phyloP scores from a whole-genome alignment of 2,888 invertebrate species.

The Oxytorus armatus region DNA sequence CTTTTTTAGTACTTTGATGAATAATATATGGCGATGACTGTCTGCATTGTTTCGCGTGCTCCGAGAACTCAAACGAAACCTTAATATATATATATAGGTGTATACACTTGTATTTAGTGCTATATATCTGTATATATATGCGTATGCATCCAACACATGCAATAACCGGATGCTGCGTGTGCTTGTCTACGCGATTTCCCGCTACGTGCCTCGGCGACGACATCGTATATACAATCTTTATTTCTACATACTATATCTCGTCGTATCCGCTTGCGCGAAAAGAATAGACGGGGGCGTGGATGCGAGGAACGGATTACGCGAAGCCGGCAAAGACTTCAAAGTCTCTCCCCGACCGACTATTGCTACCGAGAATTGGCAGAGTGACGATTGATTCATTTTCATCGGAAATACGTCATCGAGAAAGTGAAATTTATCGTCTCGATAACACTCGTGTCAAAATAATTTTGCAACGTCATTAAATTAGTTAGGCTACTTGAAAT shows the following conservation, averaged over 20 bases:
- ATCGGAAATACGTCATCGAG: constrained; percentile 35
- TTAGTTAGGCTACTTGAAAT: no score
- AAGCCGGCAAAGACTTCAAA: constrained; percentile 60
- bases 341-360: constrained; percentile 49
- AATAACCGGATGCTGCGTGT: constrained; percentile 81
- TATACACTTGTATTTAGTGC: constrained; percentile 29
- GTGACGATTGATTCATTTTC: constrained; percentile 38
- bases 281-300: constrained; percentile 47
- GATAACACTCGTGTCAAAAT: neutral
- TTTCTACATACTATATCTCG: constrained; percentile 47
- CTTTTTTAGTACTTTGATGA: constrained; percentile 74
- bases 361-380: constrained; percentile 42
- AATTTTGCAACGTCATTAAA: no score
- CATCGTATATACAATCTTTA: constrained; percentile 45
- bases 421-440: constrained; percentile 23
- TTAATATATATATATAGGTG: constrained; percentile 38
- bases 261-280: constrained; percentile 60
- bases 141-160: constrained; percentile 41
- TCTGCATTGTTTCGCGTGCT: constrained; percentile 82
- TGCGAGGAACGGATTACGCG: constrained; percentile 40
- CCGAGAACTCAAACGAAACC: constrained; percentile 70
- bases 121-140: neutral
- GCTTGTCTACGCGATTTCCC: constrained; percentile 83
- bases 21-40: constrained; percentile 81
- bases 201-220: constrained; percentile 78